Evolutionary conservation across 1,140 invertebrate genomes (phyloP), one percentile per base, ranked within the genome.

Genomic region (Ruditapes philippinarum): DNA sequence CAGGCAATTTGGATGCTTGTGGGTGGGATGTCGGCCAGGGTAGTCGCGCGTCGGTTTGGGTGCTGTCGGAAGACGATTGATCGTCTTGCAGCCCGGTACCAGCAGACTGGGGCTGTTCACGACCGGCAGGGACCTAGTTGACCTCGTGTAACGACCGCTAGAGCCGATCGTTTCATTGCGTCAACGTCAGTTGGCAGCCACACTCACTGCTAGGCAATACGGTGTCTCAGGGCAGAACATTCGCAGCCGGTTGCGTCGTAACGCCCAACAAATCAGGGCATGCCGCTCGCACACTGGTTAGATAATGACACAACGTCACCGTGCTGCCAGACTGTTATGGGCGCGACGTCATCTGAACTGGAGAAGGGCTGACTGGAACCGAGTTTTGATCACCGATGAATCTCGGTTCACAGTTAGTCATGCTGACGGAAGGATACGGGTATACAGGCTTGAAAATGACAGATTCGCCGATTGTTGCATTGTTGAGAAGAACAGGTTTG

Each of bases 31-130:
- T 78, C 74, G 38, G 38, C 74, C 38, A 78, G 7, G 74, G 74
- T 78, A 51, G 74, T 78, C 74, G 74, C 74, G 74, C 38, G 74
- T 78, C 74, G 40, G 40, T 45, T 42, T 42, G 74, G 74, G 40
- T 78, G 74, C 74, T 51, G 74, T 49, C 74, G 74, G 74, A 78
- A 78, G 74, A 78, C 74, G 74, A 78, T 78, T 78, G n/a, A 78
- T 78, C 74, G 74, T 49, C 74, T 78, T 78, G 74, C 38, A 78
- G 38, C 74, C n/a, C 74, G 74, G 45, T 78, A 78, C 25, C 19
- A 78, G 74, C 74, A 78, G 38, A n/a, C n/a, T n/a, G n/a, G n/a
- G n/a, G n/a, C n/a, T n/a, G n/a, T 74, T 74, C 70, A 42, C 70
- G 70, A 74, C 38, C 19, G 70, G 70, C 70, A 74, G 70, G 14